Evolutionary conservation across 2,888 invertebrate species (phyloP).

Genomic region (Drosophila pullipes): DNA sequence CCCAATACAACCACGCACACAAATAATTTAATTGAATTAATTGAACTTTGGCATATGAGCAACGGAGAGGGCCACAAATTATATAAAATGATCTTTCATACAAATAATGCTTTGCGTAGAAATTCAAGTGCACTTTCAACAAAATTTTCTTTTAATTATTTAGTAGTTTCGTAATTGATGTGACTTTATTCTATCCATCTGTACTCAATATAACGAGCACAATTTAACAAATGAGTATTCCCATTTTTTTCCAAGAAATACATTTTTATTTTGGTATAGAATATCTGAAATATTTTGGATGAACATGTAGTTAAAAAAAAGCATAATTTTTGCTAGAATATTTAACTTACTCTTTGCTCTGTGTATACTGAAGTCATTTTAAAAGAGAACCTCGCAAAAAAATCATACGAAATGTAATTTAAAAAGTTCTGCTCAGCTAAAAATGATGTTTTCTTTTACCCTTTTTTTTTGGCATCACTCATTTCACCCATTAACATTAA

Average conservation of each 20-base stretch:
- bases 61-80: conserved; percentile 30
- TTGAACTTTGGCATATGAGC: conserved; percentile 81
- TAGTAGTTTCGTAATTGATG: background rate
- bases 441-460: background rate
- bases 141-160: background rate
- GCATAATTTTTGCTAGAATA: too few relatives aligned
- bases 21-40: conserved; percentile 83
- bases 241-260: background rate
- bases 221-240: background rate
- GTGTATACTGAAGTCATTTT: background rate
- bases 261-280: too few relatives aligned
- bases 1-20: conserved; percentile 32
- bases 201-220: background rate
- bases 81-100: conserved; percentile 46
- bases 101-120: conserved; percentile 21
- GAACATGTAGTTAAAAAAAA: background rate
- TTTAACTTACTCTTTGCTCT: too few relatives aligned
- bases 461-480: conserved; percentile 15
- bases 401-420: background rate
- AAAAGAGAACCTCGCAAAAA: background rate
- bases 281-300: background rate
- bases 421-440: conserved; percentile 1
- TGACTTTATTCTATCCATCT: background rate
- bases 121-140: conserved; percentile 4
- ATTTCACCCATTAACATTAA: conserved; percentile 57